Base-by-base conservation (phyloP, 2,888 invertebrate genomes). In the Galerucella calmariensis region DNA sequence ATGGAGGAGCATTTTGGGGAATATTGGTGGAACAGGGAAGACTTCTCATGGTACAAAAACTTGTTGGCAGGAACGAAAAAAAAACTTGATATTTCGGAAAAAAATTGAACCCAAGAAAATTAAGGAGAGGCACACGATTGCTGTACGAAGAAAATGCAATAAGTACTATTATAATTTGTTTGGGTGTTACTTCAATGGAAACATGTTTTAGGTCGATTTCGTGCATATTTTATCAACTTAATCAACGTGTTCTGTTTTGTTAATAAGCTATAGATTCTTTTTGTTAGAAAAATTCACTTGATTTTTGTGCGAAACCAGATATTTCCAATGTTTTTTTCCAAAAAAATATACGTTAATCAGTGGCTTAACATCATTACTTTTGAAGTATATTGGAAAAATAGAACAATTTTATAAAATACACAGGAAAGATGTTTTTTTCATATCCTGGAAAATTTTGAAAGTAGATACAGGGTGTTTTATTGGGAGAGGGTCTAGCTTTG, bases 1-100 rank as follows among this genome's bases (percentile, higher is more conserved):
- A 66, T 72, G 48, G 24, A 24, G 14, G 27, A 72, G 58, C 58
- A 72, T 41, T 72, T 72, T 72, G 72, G 66, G 5, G 62, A 56
- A 48, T 10, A 66, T 56, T 72, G 66, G 72, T 20, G 46, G 58
- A 56, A 56, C n/a, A 41, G 58, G 44, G 58, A 65, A 72, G 59
- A 53, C 16, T 24, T 69, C 6, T n/a, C 8, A 20, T 69, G 59
- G 69, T 69, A 69, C 44, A 69, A 69, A 69, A 41, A 69, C 44
- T 44, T 65, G 20, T 44, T 65, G 20, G 65, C 65, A 16, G 10
- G n/a, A n/a, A 20, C 46, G 41, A 44, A 44, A 65, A 11, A 65
- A 48, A 48, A 48, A 9, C 12, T 48, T 11, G 48, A 12, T 48
- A 48, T 12, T 48, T 48, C 10, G n/a, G n/a, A n/a, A n/a, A n/a